Percentiles rank a stretch among this genome's conserved stretches.
Evolutionary conservation across 2,888 invertebrate genomes (phyloP).

Genomic region (Hedychridium roseum): DNA sequence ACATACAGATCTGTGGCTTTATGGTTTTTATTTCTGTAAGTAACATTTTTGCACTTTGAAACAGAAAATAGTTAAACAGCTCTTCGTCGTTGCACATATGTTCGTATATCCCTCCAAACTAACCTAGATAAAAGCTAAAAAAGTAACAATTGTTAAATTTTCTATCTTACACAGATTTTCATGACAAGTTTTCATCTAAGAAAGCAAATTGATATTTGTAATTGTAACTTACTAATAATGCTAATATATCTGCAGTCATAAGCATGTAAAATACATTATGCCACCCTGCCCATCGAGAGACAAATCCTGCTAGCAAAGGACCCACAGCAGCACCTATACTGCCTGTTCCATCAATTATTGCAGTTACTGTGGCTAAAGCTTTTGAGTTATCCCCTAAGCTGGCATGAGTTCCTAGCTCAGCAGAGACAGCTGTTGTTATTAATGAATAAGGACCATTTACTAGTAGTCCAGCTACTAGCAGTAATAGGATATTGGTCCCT

Average conservation of each 20-base stretch:
- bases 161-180: not conserved
- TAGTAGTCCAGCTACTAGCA: constrained; percentile 79
- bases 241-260: constrained; percentile 81
- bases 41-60: too few relatives aligned
- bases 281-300: constrained; percentile 78
- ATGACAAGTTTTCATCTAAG: not conserved
- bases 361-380: constrained; percentile 95
- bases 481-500: constrained; percentile 71
- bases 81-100: constrained; percentile 42
- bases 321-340: constrained; percentile 93
- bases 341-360: constrained; percentile 97
- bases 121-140: constrained; percentile 62
- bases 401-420: constrained; percentile 90
- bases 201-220: not conserved
- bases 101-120: constrained; percentile 60
- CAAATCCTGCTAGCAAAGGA: constrained; percentile 86
- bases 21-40: too few relatives aligned
- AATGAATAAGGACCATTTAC: constrained; percentile 97
- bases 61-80: constrained; percentile 21
- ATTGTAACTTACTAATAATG: constrained; percentile 70
- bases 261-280: constrained; percentile 90
- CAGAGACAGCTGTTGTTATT: constrained; percentile 95
- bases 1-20: too few relatives aligned
- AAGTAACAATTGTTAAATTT: constrained; percentile 14
- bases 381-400: constrained; percentile 84